Percentiles rank a stretch among this genome's conserved stretches.
These are phyloP conservation scores for Ceratotherium simum DNA, from an alignment of 2,113 vertebrate species.

Conservation along the genomic window DNA sequence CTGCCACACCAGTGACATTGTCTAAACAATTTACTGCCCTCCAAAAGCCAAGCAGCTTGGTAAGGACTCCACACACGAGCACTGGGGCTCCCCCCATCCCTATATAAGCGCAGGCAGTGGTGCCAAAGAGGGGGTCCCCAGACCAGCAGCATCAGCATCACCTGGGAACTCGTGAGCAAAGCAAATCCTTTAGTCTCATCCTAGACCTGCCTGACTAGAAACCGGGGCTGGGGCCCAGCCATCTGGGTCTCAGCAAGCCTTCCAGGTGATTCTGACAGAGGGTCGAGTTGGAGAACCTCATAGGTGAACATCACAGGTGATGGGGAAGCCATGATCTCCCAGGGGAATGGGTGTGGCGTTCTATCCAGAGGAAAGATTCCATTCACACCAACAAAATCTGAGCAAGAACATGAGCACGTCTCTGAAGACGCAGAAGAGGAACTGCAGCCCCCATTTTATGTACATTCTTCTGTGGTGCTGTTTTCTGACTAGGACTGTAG, in stretches of 20 bases:
- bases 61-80: background rate
- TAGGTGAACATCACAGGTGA: background rate
- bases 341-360: background rate
- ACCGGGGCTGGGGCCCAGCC: background rate
- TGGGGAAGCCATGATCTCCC: background rate
- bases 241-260: background rate
- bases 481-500: background rate
- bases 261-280: background rate
- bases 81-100: background rate
- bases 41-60: background rate
- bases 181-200: background rate
- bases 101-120: background rate
- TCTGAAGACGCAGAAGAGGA: background rate
- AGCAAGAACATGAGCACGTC: background rate
- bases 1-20: background rate
- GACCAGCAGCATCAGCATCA: background rate
- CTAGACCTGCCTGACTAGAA: background rate
- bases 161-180: background rate
- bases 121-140: background rate
- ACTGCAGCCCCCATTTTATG: fast-evolving
- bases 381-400: background rate
- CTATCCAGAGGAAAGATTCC: background rate
- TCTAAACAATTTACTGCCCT: background rate
- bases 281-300: background rate
- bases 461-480: background rate